Conservation (phyloP, 2,888 invertebrate genomes). For the Rhorus exstirpatorius region DNA sequence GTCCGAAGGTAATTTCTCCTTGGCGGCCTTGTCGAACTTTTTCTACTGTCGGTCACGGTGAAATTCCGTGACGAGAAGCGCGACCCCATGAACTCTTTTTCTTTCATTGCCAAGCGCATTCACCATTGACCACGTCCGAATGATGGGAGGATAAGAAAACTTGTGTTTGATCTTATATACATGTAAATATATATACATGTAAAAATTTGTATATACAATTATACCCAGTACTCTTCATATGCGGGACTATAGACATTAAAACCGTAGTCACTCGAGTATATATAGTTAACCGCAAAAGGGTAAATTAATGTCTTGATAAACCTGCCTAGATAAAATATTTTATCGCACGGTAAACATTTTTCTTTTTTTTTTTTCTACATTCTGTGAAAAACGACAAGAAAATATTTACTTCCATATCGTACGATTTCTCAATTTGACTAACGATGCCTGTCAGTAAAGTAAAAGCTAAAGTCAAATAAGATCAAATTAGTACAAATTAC, state of each 20-base stretch:
- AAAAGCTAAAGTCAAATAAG: too few species aligned
- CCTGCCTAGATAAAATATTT: neutral
- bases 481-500: too few species aligned
- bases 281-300: too few species aligned
- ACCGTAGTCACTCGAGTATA: too few species aligned
- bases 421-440: too few species aligned
- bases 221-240: too few species aligned
- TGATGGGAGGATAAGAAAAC: conserved; percentile 55
- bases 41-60: conserved; percentile 72
- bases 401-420: too few species aligned
- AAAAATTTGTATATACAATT: too few species aligned
- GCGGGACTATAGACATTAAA: too few species aligned
- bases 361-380: too few species aligned
- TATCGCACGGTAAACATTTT: neutral
- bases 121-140: neutral
- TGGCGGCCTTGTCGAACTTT: conserved; percentile 77
- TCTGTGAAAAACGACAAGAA: neutral
- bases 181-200: neutral
- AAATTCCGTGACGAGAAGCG: conserved; percentile 74
- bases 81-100: conserved; percentile 80
- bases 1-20: conserved; percentile 76
- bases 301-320: too few species aligned
- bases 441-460: too few species aligned
- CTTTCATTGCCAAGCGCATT: conserved; percentile 28
- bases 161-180: neutral